Evolutionary conservation across 2,888 invertebrate genomes (phyloP), one percentile per base, ranked within the genome.

Genomic region (Pseudococcus jackbeardsleyi): DNA sequence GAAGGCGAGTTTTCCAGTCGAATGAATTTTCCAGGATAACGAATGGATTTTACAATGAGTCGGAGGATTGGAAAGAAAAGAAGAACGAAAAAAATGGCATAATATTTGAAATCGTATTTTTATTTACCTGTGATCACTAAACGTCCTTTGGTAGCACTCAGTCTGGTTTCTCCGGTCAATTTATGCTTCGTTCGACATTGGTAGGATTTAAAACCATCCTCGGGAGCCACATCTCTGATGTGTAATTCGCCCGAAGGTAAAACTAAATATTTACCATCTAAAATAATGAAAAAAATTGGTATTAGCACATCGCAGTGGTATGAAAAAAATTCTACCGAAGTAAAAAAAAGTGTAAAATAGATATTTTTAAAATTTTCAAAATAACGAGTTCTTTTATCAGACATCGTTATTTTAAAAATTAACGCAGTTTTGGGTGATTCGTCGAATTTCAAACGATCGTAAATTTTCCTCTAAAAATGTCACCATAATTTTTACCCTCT

Each of bases 251-350:
- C 98, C 91, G 97, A 97, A 90, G 97, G 96, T 89, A 98, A 93
- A 79, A 98, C 98, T 92, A 98, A 94, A 92, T 98, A 97, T 94
- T 98, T 97, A 90, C 97, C 97, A 93, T 98, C 98, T 98, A 93
- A 54, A 90, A 90, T 88, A 79, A 26, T n/a, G 39, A 42, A 42
- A 82, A 82, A 59, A 88, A 84, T 54, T 5, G 5, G 48, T 88
- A 59, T 84, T 46, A 84, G 64, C 59, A 64, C 0, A 22, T 77
- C 11, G 33, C 12, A 42, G 0, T 33, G 68, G 46, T 26, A 4
- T 39, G 39, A 42, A 42, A 42, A 42, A 42, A 42, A 42, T 8
- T 33, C 3, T 33, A 33, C 26, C 26, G 1, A 33, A 33, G 3
- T 33, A 33, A 54, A 50, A 54, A 50, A 50, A 85, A 54, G 9